phyloP scores from a whole-genome alignment of 2,113 vertebrate genomes.

The Gnathonemus echidnorhynchus region DNA sequence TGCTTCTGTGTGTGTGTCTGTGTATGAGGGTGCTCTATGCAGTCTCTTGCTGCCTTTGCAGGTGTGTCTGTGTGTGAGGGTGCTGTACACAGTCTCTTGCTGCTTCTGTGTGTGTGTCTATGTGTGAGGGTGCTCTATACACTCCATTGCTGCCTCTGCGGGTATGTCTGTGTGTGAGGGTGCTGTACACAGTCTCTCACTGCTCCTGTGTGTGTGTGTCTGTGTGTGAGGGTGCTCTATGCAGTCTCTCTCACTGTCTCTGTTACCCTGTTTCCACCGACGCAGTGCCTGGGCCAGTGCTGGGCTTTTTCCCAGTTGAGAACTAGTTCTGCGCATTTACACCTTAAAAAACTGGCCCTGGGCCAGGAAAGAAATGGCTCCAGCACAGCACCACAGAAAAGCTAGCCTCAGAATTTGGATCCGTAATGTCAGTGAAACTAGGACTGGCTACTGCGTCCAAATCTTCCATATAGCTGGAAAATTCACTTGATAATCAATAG shows the following conservation, averaged over 20 bases:
- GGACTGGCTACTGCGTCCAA: neutral
- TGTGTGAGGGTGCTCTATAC: neutral
- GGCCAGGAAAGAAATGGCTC: neutral
- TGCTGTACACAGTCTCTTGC: neutral
- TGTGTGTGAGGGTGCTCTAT: neutral
- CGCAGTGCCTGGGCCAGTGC: neutral
- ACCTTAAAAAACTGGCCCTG: neutral
- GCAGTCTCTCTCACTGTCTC: neutral
- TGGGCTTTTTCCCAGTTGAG: neutral
- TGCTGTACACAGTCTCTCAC: neutral
- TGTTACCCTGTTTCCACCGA: neutral
- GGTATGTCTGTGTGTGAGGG: neutral
- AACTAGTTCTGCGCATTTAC: no score
- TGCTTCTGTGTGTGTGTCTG: neutral
- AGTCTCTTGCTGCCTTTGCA: neutral
- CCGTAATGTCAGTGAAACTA: neutral
- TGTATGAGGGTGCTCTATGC: neutral
- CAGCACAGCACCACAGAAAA: neutral
- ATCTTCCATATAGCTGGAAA: neutral
- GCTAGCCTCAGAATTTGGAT: neutral
- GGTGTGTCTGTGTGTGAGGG: neutral
- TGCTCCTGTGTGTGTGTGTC: neutral
- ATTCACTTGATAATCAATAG: neutral
- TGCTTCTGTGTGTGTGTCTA: neutral
- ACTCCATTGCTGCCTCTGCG: neutral